Conservation (phyloP, 2,888 invertebrate species). For the Calephelis perditalis region DNA sequence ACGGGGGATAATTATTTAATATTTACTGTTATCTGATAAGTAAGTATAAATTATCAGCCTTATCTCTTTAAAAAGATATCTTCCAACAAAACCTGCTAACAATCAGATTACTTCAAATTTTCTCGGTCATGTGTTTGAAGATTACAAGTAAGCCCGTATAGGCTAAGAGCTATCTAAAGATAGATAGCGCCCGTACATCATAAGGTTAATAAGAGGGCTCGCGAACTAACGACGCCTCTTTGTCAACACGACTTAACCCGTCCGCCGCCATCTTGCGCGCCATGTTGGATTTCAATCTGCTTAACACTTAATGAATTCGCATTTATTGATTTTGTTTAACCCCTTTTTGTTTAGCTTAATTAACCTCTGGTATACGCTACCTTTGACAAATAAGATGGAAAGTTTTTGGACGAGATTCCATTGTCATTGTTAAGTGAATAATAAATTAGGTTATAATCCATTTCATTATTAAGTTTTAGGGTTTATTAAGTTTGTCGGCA, state of each 20-base stretch:
- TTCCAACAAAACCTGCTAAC: no score
- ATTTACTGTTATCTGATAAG: no score
- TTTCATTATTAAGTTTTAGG: no score
- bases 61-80: no score
- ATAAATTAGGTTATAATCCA: neutral
- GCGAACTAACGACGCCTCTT: slow-evolving; percentile 75
- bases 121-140: neutral
- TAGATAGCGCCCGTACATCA: slow-evolving; percentile 73
- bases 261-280: slow-evolving; percentile 64
- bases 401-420: slow-evolving; percentile 9
- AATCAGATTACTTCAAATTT: no score
- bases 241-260: slow-evolving; percentile 74
- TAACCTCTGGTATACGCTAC: slow-evolving; percentile 65
- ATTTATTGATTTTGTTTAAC: slow-evolving; percentile 77
- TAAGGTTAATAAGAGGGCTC: slow-evolving; percentile 79
- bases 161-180: slow-evolving; percentile 34
- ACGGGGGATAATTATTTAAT: no score
- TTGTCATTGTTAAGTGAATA: slow-evolving; percentile 12
- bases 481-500: no score
- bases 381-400: slow-evolving; percentile 20
- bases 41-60: no score
- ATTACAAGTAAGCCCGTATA: slow-evolving; percentile 13
- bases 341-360: slow-evolving; percentile 78
- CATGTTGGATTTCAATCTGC: slow-evolving; percentile 77
- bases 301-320: slow-evolving; percentile 77